Percentiles rank a stretch among this genome's conserved stretches.
These are phyloP conservation scores for Diplolepis rosae DNA, from an alignment of 2,888 invertebrate species.

Conservation along the genomic window DNA sequence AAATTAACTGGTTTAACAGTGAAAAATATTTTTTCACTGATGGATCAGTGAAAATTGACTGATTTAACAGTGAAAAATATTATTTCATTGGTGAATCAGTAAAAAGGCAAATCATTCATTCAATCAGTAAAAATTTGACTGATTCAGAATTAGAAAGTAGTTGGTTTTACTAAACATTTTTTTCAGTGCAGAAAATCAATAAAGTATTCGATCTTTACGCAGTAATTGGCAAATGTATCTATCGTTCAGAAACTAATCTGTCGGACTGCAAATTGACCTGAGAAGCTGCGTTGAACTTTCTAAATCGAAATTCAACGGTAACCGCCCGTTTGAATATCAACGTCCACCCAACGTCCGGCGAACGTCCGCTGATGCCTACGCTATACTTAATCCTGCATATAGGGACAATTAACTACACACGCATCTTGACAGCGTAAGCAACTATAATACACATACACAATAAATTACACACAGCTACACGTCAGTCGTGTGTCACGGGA, in stretches of 20 bases:
- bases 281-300: slow-evolving; percentile 48
- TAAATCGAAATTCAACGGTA: slow-evolving; percentile 47
- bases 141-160: too few species aligned
- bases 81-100: too few species aligned
- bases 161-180: too few species aligned
- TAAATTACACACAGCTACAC: background rate
- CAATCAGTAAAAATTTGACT: too few species aligned
- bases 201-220: slow-evolving; percentile 35
- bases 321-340: slow-evolving; percentile 50
- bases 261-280: slow-evolving; percentile 12
- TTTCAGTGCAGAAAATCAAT: slow-evolving; percentile 30
- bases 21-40: too few species aligned
- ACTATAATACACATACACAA: background rate
- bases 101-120: too few species aligned
- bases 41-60: too few species aligned
- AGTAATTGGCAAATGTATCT: slow-evolving; percentile 36
- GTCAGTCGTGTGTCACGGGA: slow-evolving; percentile 20
- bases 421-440: background rate
- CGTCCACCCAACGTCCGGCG: slow-evolving; percentile 37
- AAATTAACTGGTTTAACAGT: too few species aligned
- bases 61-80: too few species aligned
- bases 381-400: slow-evolving; percentile 42
- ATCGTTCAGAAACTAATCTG: slow-evolving; percentile 12
- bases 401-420: slow-evolving; percentile 39
- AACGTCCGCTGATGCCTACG: slow-evolving; percentile 40